A percentile compares a stretch with the other conserved stretches of the same genome.
Evolutionary conservation across 1,140 invertebrate species (phyloP).

Genomic region (Bemisia tabaci): DNA sequence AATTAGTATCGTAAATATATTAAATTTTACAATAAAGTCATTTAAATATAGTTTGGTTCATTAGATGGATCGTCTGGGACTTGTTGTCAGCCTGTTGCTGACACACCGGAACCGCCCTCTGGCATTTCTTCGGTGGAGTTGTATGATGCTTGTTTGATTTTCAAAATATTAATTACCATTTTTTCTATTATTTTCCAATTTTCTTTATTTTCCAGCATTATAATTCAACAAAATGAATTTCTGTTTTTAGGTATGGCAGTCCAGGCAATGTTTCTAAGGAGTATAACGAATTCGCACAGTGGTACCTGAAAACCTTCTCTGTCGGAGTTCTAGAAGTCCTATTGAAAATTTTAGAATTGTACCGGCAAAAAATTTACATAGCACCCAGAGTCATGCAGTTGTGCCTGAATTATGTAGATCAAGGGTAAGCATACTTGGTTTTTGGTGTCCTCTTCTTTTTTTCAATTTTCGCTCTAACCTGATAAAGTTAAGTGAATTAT

Average conservation of each 20-base stretch:
- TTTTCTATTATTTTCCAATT: no score
- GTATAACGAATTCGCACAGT: constrained; percentile 85
- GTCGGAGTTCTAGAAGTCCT: constrained; percentile 73
- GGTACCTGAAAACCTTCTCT: constrained; percentile 91
- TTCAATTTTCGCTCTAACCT: background rate
- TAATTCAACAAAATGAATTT: no score
- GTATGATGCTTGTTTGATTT: no score
- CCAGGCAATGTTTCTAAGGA: constrained; percentile 83
- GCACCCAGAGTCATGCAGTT: constrained; percentile 86
- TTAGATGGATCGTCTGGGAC: no score
- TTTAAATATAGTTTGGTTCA: no score
- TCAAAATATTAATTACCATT: no score
- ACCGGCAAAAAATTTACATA: constrained; percentile 74
- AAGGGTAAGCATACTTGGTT: constrained; percentile 44
- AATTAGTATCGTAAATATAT: no score
- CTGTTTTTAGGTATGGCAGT: constrained; percentile 80
- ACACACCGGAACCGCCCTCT: no score
- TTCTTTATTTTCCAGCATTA: background rate
- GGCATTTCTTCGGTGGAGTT: no score
- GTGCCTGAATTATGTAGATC: constrained; percentile 78
- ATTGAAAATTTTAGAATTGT: constrained; percentile 74
- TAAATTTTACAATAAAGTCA: no score
- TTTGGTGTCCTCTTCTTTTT: constrained; percentile 5
- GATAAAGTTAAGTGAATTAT: background rate
- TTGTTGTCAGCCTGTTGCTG: no score